phyloP scores from a whole-genome alignment of 2,113 vertebrate species.

The Prunella fulvescens region DNA sequence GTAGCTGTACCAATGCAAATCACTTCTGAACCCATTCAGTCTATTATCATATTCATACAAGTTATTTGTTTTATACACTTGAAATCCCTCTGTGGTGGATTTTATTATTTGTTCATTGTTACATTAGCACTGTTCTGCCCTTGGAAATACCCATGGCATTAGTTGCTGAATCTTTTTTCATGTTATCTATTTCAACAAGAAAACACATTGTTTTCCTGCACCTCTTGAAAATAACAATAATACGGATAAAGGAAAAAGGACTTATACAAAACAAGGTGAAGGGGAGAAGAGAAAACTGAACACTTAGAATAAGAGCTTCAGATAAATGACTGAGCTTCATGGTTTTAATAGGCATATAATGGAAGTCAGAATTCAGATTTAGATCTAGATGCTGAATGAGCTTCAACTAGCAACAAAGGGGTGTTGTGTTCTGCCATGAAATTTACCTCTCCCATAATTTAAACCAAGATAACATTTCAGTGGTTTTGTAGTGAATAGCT shows the following conservation, averaged over 20 bases:
- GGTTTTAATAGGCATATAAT: not conserved
- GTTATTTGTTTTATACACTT: slow-evolving; percentile 28
- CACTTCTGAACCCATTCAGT: not conserved
- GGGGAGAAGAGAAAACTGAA: not conserved
- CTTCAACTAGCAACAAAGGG: not conserved
- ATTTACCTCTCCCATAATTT: not conserved
- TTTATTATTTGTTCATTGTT: slow-evolving; percentile 45
- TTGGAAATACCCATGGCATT: slow-evolving; percentile 18
- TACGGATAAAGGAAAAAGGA: not conserved
- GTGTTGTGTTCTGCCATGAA: not conserved
- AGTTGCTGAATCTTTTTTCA: not conserved
- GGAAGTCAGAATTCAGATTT: not conserved
- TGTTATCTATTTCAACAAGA: not conserved
- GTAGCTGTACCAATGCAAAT: slow-evolving; percentile 3
- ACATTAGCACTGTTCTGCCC: slow-evolving; percentile 5
- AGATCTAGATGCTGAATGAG: not conserved
- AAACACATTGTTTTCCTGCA: not conserved
- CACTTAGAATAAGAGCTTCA: not conserved
- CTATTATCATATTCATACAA: slow-evolving; percentile 39
- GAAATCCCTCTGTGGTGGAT: not conserved
- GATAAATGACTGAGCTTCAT: not conserved
- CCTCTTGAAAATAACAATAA: not conserved
- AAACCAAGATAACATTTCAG: not conserved
- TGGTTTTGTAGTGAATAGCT: not conserved
- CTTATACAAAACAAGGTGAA: not conserved